A percentile compares a stretch with the other conserved stretches of the same genome.
These are phyloP conservation scores for Cranoglanis bouderius DNA, from an alignment of 2,113 vertebrate species.

Conservation along the genomic window DNA sequence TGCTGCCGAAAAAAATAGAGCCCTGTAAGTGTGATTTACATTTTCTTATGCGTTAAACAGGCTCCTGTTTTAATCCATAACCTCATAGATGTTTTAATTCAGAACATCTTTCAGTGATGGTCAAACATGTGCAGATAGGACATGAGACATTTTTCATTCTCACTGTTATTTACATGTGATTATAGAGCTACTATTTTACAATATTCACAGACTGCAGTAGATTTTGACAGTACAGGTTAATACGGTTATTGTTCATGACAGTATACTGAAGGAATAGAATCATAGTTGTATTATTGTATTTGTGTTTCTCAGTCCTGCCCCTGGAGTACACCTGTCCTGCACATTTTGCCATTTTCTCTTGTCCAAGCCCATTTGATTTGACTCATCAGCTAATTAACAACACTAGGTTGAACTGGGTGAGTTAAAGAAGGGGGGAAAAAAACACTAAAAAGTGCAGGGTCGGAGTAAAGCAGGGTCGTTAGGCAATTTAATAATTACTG, in stretches of 20 bases:
- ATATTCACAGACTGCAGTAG: slow-evolving; percentile 17
- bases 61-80: not conserved
- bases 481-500: not conserved
- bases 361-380: not conserved
- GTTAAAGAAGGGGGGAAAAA: not conserved
- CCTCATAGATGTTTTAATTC: not conserved
- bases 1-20: not conserved
- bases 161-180: slow-evolving; percentile 23
- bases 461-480: not conserved
- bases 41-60: not conserved
- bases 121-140: slow-evolving; percentile 18
- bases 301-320: not conserved
- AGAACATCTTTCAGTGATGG: not conserved
- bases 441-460: not conserved
- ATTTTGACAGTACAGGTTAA: slow-evolving; percentile 13
- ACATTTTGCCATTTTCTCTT: not conserved
- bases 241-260: not conserved
- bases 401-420: not conserved
- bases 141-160: slow-evolving; percentile 24
- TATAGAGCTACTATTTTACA: slow-evolving; percentile 35
- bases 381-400: not conserved
- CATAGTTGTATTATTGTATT: not conserved
- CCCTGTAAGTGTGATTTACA: not conserved
- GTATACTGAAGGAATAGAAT: not conserved
- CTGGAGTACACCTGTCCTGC: not conserved